A percentile compares a stretch with the other conserved stretches of the same genome.
phyloP scores from a whole-genome alignment of 2,113 vertebrate species.

The Stegastes partitus region DNA sequence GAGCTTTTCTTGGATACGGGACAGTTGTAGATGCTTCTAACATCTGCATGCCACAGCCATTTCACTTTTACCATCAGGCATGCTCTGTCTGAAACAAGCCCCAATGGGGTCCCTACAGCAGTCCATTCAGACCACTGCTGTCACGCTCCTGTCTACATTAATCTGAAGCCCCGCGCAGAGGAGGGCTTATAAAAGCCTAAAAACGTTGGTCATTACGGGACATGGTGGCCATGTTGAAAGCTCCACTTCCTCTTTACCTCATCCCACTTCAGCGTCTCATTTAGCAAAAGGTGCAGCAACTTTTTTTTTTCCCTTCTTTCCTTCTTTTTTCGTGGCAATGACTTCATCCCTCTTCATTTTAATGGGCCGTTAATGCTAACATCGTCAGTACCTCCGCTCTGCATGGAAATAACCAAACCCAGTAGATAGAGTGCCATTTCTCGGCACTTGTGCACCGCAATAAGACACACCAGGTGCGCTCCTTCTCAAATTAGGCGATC shows the following conservation, averaged over 20 bases:
- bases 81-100: constrained; percentile 66
- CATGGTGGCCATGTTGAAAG: constrained; percentile 71
- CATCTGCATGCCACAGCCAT: constrained; percentile 78
- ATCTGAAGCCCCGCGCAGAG: constrained; percentile 63
- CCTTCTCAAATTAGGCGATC: constrained; percentile 86
- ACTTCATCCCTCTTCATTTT: constrained; percentile 76
- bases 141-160: constrained; percentile 69
- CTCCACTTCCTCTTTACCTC: constrained; percentile 56
- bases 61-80: constrained; percentile 75
- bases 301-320: constrained; percentile 24
- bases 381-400: constrained; percentile 75
- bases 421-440: constrained; percentile 73
- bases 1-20: constrained; percentile 62
- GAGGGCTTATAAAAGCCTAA: constrained; percentile 71
- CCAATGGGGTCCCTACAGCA: constrained; percentile 65
- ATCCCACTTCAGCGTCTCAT: constrained; percentile 29
- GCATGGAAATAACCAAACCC: constrained; percentile 76
- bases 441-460: constrained; percentile 72
- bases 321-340: constrained; percentile 32
- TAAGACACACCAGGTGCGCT: constrained; percentile 87
- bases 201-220: constrained; percentile 53
- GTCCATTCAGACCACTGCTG: constrained; percentile 74
- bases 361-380: constrained; percentile 80
- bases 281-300: constrained; percentile 55
- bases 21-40: constrained; percentile 70